Evolutionary conservation across 2,888 invertebrate genomes (phyloP), one percentile per base, ranked within the genome.

Genomic region (Torymus texanus): DNA sequence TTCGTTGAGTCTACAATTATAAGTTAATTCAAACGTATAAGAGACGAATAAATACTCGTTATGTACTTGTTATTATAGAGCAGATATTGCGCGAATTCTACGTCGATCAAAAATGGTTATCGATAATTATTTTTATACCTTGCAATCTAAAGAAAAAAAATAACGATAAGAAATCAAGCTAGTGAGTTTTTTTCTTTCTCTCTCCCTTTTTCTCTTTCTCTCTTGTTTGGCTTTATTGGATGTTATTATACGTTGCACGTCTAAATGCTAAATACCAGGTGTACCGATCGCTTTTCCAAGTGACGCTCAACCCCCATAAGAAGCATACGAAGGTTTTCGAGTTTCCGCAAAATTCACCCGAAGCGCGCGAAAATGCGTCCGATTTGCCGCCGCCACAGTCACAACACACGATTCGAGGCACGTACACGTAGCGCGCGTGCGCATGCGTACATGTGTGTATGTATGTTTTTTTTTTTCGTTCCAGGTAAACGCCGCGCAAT

Each of bases 401-500:
- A 56, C 66, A 70, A 73, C 68, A 81, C 77, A 72, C 76, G 84
- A 88, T 89, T 88, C 88, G 84, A 83, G 77, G 86, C 88, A 88
- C 88, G 88, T 88, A 87, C 85, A 82, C 84, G 85, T 83, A 83
- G 29, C 29, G 29, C 5, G 29, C 29, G 29, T 29, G 29, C 29
- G 29, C 29, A 5, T 29, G 29, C 29, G 29, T 29, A 29, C 29
- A 29, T 29, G 29, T 29, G 29, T 29, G 29, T 29, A 29, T 29
- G 29, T 66, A 80, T 82, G 83, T 83, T 82, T 83, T 85, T 86
- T 67, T 75, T 67, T 75, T 75, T 75, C 87, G 88, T 89, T 89
- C 88, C 88, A 88, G 85, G 87, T 88, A 86, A 86, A 86, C 84
- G 85, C 85, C 87, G 85, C 87, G 88, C 87, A 86, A 88, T 86